phyloP scores from a whole-genome alignment of 2,797 vertebrate species.

The Scleropages formosus region DNA sequence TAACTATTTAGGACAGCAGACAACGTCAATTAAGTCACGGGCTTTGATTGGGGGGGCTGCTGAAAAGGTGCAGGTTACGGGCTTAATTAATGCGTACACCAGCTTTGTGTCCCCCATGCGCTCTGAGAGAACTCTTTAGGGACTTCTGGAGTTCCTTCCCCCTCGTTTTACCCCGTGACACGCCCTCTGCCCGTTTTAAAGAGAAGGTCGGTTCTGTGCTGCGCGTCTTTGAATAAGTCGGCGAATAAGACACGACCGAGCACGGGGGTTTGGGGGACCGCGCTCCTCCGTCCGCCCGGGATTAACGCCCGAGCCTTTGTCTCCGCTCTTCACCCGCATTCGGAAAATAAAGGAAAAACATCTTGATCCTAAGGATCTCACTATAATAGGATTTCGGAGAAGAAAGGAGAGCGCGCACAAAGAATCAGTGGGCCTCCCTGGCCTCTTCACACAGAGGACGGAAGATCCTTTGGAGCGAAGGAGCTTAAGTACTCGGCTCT shows the following conservation, averaged over 20 bases:
- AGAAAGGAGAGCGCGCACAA: slow-evolving; percentile 33
- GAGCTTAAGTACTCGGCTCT: slow-evolving; percentile 29
- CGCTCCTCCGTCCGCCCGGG: slow-evolving; percentile 10
- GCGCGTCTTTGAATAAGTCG: slow-evolving; percentile 29
- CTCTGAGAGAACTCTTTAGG: slow-evolving; percentile 31
- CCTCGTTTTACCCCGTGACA: background rate
- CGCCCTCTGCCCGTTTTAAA: slow-evolving; percentile 16
- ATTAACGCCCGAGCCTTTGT: slow-evolving; percentile 31
- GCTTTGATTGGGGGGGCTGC: slow-evolving; percentile 38
- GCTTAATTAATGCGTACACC: slow-evolving; percentile 51
- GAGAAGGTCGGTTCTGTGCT: background rate
- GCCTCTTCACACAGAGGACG: slow-evolving; percentile 24
- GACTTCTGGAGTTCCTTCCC: slow-evolving; percentile 36
- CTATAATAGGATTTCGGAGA: slow-evolving; percentile 35
- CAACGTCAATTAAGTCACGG: slow-evolving; percentile 52
- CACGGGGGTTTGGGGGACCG: slow-evolving; percentile 9
- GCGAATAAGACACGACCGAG: slow-evolving; percentile 16
- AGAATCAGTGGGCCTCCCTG: slow-evolving; percentile 17
- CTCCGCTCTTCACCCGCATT: slow-evolving; percentile 21
- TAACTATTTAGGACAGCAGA: slow-evolving; percentile 37
- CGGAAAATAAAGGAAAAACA: slow-evolving; percentile 20
- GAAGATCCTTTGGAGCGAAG: slow-evolving; percentile 10
- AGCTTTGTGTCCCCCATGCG: slow-evolving; percentile 40
- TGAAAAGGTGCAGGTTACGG: slow-evolving; percentile 53
- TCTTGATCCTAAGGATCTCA: slow-evolving; percentile 29